Evolutionary conservation across 2,797 vertebrate genomes (phyloP).

Genomic region (Sciaenops ocellatus): DNA sequence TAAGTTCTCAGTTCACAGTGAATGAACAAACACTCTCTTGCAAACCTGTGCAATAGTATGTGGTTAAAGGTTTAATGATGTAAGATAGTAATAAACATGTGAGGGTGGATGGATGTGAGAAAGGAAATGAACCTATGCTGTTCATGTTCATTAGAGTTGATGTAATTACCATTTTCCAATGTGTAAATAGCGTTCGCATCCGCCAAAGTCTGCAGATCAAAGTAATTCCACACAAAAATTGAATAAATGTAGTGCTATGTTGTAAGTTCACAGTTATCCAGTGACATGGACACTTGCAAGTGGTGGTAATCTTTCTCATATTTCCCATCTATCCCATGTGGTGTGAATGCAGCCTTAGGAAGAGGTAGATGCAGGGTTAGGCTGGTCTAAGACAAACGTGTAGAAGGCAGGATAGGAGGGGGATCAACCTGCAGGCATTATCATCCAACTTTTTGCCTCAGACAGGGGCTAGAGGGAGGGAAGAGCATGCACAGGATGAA

Average conservation of each 20-base stretch:
- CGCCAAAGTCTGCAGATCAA: background rate
- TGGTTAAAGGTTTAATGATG: background rate
- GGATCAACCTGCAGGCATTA: background rate
- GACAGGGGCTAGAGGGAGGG: background rate
- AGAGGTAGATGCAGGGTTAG: background rate
- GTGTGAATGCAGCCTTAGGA: background rate
- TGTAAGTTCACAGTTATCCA: background rate
- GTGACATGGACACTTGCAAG: background rate
- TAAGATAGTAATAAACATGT: background rate
- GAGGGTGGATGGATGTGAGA: background rate
- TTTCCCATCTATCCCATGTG: background rate
- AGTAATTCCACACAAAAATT: background rate
- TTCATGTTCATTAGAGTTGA: background rate
- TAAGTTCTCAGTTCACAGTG: conserved; percentile 60
- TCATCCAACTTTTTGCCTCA: background rate
- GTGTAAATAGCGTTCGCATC: background rate
- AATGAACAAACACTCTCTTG: conserved; percentile 26
- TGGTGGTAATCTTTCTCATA: conserved; percentile 2
- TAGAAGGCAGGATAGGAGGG: background rate
- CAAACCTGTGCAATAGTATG: background rate
- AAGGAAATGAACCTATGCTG: background rate
- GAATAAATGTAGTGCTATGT: background rate
- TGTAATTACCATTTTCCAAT: background rate
- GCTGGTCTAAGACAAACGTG: background rate
- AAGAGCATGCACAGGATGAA: background rate